Conservation (phyloP, 2,797 vertebrate genomes). For the Anomalospiza imberbis region DNA sequence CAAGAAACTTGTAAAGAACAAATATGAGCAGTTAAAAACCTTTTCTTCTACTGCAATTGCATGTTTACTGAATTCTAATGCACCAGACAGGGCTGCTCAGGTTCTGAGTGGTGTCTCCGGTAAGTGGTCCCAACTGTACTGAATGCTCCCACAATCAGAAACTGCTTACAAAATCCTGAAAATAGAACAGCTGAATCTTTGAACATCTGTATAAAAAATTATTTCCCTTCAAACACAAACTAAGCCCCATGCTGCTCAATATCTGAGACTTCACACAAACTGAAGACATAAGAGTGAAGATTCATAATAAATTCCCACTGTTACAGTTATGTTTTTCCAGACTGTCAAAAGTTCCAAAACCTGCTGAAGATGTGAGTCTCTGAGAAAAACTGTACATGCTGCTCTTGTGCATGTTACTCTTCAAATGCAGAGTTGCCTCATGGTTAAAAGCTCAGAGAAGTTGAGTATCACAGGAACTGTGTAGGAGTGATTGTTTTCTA, state of each 20-base stretch:
- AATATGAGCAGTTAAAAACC: neutral
- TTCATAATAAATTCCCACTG: neutral
- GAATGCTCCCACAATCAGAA: neutral
- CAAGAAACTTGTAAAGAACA: neutral
- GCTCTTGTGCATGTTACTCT: neutral
- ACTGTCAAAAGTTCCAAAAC: neutral
- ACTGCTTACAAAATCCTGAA: neutral
- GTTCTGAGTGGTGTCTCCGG: neutral
- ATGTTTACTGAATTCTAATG: neutral
- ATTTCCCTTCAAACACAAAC: neutral
- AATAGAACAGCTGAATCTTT: neutral
- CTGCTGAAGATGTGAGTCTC: neutral
- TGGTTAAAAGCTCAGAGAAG: conserved; percentile 4
- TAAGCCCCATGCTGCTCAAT: neutral
- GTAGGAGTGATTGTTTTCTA: neutral
- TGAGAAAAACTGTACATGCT: neutral
- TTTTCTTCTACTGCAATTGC: neutral
- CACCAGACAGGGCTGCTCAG: neutral
- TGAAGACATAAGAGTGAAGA: neutral
- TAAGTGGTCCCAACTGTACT: neutral
- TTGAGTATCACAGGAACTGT: neutral
- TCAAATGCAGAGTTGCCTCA: neutral
- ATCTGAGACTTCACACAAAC: neutral
- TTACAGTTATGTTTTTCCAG: neutral
- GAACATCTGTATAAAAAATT: neutral